Percentiles rank a stretch among this genome's conserved stretches.
Evolutionary conservation across 1,140 invertebrate genomes (phyloP).

Genomic region (Xylocopa sonorina): DNA sequence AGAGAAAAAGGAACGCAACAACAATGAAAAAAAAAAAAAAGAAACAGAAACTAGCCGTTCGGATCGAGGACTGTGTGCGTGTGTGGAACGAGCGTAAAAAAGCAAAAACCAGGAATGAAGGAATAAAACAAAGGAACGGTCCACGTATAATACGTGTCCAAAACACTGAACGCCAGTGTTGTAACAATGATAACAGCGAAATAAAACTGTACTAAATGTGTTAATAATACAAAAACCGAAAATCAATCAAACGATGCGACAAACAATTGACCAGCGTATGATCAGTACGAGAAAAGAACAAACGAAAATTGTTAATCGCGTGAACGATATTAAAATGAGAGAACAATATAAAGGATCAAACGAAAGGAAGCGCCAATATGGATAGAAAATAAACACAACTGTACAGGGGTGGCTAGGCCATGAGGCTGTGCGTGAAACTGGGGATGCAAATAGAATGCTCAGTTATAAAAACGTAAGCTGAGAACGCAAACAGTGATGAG

Average conservation of each 20-base stretch:
- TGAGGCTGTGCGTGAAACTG: constrained; percentile 73
- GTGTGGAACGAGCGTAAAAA: constrained; percentile 21
- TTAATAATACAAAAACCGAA: neutral
- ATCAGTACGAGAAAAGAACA: neutral
- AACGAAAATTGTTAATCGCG: neutral
- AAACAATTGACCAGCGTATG: too few relatives aligned
- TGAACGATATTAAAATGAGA: neutral
- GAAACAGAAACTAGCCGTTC: neutral
- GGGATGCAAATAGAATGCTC: constrained; percentile 38
- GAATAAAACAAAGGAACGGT: constrained; percentile 13
- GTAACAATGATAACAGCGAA: neutral
- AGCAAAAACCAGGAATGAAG: constrained; percentile 6
- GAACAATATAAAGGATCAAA: neutral
- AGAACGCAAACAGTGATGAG: constrained; percentile 48
- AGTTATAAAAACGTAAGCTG: constrained; percentile 45
- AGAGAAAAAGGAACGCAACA: constrained; percentile 21
- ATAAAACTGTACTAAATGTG: neutral
- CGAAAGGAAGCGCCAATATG: neutral
- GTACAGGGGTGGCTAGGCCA: constrained; percentile 71
- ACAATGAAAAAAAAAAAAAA: neutral
- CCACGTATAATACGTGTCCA: constrained; percentile 26
- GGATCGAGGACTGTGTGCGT: constrained; percentile 37
- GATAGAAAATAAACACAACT: constrained; percentile 17
- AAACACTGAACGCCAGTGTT: neutral
- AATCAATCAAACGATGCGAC: neutral